Base-by-base conservation (phyloP, 2,113 vertebrate genomes). In the Nanorana parkeri region DNA sequence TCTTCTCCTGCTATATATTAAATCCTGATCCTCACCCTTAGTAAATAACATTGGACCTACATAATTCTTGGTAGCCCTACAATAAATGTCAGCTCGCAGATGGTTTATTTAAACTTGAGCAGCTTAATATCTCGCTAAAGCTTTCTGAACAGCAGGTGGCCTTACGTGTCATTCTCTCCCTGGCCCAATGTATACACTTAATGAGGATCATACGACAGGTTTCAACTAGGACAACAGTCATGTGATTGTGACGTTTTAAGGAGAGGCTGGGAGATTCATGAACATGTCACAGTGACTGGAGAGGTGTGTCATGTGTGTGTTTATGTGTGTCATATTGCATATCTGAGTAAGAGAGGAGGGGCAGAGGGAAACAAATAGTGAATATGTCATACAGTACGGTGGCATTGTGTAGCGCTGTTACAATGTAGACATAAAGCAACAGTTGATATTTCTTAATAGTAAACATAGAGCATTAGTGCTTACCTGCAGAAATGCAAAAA, bases 101-200 rank as follows among this genome's bases (percentile, higher is more conserved):
- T 55, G 51, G 28, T 24, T n/a, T 41, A 15, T 28, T 23, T 17
- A 16, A 32, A 23, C 32, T 47, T 11, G 19, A 16, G 24, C 7
- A 32, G 67, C 29, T 60, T 60, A 64, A 72, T 73, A 21, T 74
- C 63, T 71, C 2, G 52, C n/a, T 80, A 80, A 80, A 69, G 21
- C 66, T 68, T 69, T 73, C 54, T 71, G 8, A 74, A 20, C 79
- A 81, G 79, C 79, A 74, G 79, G 79, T 81, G 79, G 79, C 68
- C 61, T 51, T 63, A 72, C 24, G 52, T 65, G 68, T 32, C 68
- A 21, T 73, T 56, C 56, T 74, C 2, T 55, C 36, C 64, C 54
- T 11, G 32, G 20, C 58, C 26, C 29, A 6, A 41, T 63, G 67
- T 47, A 52, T 13, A 23, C 41, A 29, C 10, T 28, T 55, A 41